Percentiles rank a stretch among this genome's conserved stretches.
Conservation (phyloP, 2,797 vertebrate species). For the Poecile montanus region DNA sequence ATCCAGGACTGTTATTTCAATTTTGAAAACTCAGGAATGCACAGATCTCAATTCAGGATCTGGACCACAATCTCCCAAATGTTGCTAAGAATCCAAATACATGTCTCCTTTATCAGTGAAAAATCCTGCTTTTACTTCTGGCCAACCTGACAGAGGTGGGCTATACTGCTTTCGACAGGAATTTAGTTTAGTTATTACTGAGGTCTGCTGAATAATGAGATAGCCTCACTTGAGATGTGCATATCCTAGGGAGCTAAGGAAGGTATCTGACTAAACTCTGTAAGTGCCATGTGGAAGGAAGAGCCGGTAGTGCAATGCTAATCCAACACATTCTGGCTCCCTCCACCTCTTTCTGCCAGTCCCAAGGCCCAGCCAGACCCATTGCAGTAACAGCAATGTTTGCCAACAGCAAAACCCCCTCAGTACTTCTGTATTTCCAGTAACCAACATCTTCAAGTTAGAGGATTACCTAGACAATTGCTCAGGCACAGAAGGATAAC, state of each 20-base stretch:
- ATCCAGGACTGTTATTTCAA: neutral
- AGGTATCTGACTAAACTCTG: neutral
- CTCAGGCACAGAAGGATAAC: neutral
- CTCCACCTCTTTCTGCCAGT: neutral
- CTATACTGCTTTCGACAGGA: neutral
- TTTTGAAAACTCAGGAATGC: neutral
- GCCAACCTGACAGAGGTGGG: neutral
- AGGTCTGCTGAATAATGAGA: neutral
- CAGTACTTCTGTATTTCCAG: neutral
- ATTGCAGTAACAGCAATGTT: neutral
- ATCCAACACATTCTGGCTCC: neutral
- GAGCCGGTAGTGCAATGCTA: neutral
- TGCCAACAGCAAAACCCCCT: neutral
- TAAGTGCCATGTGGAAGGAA: neutral
- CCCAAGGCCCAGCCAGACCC: neutral
- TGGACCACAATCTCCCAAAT: neutral
- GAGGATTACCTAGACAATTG: neutral
- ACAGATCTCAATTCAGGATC: neutral
- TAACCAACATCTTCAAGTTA: neutral
- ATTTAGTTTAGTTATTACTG: neutral
- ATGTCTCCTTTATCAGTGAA: accelerated
- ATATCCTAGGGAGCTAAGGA: neutral
- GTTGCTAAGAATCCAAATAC: neutral
- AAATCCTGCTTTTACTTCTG: neutral
- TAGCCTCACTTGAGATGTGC: neutral